Base-by-base conservation (phyloP, 2,888 invertebrate species). In the Malachius bipustulatus region DNA sequence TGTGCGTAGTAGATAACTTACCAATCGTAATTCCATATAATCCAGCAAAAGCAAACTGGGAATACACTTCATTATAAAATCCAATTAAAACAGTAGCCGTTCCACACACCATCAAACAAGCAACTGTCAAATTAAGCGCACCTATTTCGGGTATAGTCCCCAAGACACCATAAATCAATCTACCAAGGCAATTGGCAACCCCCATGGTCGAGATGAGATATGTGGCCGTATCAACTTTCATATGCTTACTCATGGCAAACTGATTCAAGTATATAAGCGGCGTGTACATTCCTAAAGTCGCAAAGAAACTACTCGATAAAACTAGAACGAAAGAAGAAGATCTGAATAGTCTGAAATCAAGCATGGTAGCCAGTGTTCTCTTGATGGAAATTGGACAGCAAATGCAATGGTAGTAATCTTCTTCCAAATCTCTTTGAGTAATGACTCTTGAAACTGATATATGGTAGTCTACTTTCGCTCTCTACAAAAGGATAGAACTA, bases 231-330 rank as follows among this genome's bases (percentile, higher is more conserved):
- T 55, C 53, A 3, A 54, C 37, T 2, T 63, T 61, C 24, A 70
- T 64, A 1, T 61, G 63, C 24, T 58, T 48, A 2, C 45, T 41
- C 4, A 54, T 52, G 1, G 75, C 71, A 39, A 73, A 60, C 41
- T 62, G 67, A 64, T 48, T 48, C 2, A 80, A 62, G 51, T 73
- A 82, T 47, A 77, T 67, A 56, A 76, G 84, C 1, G 84, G 83
- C 10, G 82, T 75, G 53, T 78, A 81, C 50, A 81, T 75, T 44
- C 83, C 83, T 57, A 81, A 67, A 52, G 79, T 72, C 2, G 78
- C 79, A 38, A 82, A 60, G 38, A 79, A 75, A 9, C 83, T 56
- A 13, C 57, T 55, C 2, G 52, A 37, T 2, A 58, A 35, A 11
- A 64, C 43, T 10, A 29, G n/a, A 0, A 51, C 44, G 40, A 65